Conservation (phyloP, 2,113 vertebrate genomes). For the Chaetodon auriga region DNA sequence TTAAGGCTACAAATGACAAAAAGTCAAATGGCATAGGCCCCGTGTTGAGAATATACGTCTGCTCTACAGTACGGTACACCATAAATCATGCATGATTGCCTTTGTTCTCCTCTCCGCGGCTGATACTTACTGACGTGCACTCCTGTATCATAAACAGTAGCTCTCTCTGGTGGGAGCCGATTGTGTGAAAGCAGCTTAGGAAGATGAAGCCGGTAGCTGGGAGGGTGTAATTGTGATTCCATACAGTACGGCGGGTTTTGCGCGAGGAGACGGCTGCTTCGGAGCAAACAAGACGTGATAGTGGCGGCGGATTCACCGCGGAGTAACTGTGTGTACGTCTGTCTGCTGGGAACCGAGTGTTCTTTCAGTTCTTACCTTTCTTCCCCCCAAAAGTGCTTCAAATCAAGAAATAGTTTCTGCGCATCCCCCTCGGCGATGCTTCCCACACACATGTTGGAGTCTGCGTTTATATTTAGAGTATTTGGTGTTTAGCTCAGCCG, state of each 20-base stretch:
- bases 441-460: conserved; percentile 11
- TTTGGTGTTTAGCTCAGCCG: not conserved
- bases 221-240: conserved; percentile 66
- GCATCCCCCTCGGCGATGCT: not conserved
- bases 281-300: conserved; percentile 48
- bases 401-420: conserved; percentile 20
- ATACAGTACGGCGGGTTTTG: conserved; percentile 19
- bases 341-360: not conserved
- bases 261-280: conserved; percentile 51
- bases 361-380: conserved; percentile 4
- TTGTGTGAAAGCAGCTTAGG: conserved; percentile 66
- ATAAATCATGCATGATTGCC: conserved; percentile 50
- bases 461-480: not conserved
- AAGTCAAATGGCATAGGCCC: not conserved
- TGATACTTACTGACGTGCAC: conserved; percentile 59
- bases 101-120: conserved; percentile 40
- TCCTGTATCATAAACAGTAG: conserved; percentile 52
- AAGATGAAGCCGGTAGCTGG: conserved; percentile 50
- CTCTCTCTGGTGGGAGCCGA: conserved; percentile 58
- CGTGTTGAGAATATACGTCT: conserved; percentile 20
- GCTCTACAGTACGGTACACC: not conserved
- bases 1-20: conserved; percentile 6
- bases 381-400: not conserved
- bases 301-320: conserved; percentile 30
- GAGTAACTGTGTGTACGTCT: conserved; percentile 1